Conservation (phyloP, 2,113 vertebrate species). For the Okapia johnstoni region DNA sequence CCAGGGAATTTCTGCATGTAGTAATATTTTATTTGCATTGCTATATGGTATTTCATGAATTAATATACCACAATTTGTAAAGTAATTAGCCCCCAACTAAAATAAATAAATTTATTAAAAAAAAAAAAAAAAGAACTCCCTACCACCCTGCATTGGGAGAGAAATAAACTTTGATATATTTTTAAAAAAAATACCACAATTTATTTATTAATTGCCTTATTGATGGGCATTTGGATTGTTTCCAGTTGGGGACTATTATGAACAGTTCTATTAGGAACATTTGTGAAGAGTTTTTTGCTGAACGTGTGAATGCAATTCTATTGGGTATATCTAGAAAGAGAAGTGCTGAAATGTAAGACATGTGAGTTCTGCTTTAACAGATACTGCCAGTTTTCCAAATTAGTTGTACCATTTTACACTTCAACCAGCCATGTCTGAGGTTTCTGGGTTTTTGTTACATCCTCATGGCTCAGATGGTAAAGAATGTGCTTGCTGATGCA, state of each 20-base stretch:
- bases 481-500: background rate
- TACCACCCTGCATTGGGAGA: no score
- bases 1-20: background rate
- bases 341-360: background rate
- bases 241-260: background rate
- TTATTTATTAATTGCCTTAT: background rate
- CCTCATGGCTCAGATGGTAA: background rate
- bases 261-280: background rate
- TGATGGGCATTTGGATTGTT: background rate
- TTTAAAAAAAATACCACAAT: background rate
- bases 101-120: no score
- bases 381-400: background rate
- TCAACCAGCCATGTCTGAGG: background rate
- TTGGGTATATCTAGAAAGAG: background rate
- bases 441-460: background rate
- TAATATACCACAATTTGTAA: background rate
- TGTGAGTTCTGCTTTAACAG: background rate
- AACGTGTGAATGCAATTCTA: background rate
- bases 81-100: no score
- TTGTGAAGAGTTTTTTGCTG: constrained; percentile 1
- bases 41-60: background rate
- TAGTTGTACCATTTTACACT: background rate
- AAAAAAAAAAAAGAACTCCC: no score
- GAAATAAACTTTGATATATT: no score
- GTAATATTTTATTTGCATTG: background rate